A percentile compares a stretch with the other conserved stretches of the same genome.
Conservation (phyloP, 2,797 vertebrate genomes). For the Sandelia bainsii region DNA sequence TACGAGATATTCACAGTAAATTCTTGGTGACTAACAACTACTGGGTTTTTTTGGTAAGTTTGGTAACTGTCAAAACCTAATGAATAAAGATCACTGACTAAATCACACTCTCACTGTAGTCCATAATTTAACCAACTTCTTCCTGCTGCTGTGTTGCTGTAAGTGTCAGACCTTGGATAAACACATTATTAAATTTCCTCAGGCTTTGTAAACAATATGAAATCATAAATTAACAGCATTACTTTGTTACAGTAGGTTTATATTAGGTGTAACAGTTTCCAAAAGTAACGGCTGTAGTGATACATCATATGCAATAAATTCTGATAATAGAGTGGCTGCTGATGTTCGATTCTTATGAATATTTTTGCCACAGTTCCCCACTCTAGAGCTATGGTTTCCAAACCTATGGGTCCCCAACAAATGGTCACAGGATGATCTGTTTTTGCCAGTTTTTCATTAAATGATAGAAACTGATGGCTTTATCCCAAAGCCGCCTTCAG, state of each 20-base stretch:
- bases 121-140: background rate
- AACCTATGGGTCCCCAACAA: background rate
- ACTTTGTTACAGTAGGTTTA: constrained; percentile 12
- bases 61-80: background rate
- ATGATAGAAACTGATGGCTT: no score
- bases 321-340: background rate
- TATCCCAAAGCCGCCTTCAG: no score
- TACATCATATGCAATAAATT: background rate
- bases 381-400: background rate
- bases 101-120: background rate
- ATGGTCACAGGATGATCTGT: no score
- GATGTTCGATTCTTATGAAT: background rate
- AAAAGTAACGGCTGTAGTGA: background rate
- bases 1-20: no score
- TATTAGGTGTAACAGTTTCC: constrained; percentile 20
- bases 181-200: constrained; percentile 15
- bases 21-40: background rate
- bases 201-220: constrained; percentile 44
- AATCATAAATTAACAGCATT: constrained; percentile 41
- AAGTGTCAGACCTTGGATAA: constrained; percentile 41
- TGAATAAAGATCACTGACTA: background rate
- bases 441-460: no score
- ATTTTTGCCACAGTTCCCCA: background rate
- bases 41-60: background rate
- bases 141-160: constrained; percentile 16